Base-by-base conservation (phyloP, 2,888 invertebrate species). In the Hesperia comma region DNA sequence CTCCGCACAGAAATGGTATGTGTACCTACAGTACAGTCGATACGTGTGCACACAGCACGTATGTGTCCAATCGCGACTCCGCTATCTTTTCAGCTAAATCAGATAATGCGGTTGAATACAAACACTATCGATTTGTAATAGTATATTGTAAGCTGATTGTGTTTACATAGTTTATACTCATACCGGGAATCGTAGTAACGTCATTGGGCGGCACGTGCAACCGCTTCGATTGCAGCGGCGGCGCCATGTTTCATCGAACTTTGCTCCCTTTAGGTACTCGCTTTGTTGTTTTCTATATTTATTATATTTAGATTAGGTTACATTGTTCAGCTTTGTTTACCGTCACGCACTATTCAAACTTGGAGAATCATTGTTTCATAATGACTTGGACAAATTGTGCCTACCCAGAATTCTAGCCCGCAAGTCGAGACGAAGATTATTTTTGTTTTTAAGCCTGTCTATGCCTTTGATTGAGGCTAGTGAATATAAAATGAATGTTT, bases 51-150 rank as follows among this genome's bases (percentile, higher is more conserved):
- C n/a, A 10, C 2, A 40, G 8, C 32, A 33, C 53, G 40, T 43
- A 55, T 46, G 46, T 56, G 56, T 17, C 56, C 37, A 49, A 63
- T 63, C 63, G 49, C 68, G 61, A 69, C 68, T 61, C 49, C 63
- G 41, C 58, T 73, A 75, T 73, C 73, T 57, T 21, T 73, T 71
- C 73, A 58, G 60, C 68, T 63, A 69, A 71, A 73, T 72, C 72
- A 69, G 73, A 74, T 74, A 73, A 69, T 58, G 41, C 67, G 56
- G 71, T 72, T 69, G 55, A 73, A 73, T 72, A 73, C 71, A 72
- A 70, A 68, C 67, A 69, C 69, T 71, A 72, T 72, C 72, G 64
- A 54, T 63, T 66, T 63, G 62, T 69, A 69, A 70, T 69, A 66
- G 63, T 67, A 62, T 61, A 69, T 64, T 68, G 69, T 66, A 69